Conservation (phyloP, 2,797 vertebrate species). For the Paramormyrops hopkinsi region DNA sequence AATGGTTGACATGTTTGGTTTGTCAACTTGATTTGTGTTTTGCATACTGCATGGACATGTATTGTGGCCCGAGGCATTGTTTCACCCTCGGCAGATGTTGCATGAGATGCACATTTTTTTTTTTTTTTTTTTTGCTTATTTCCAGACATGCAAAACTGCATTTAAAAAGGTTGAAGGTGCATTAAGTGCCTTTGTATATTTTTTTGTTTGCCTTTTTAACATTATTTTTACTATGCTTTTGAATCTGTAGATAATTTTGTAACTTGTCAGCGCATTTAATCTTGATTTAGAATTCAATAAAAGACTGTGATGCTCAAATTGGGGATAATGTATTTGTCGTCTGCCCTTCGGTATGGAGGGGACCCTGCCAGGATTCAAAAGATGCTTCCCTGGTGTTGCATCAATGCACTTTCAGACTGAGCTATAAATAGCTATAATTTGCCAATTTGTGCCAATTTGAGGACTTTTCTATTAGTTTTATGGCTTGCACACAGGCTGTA, state of each 20-base stretch:
- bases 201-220: conserved; percentile 23
- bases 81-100: background rate
- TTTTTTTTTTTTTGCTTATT: background rate
- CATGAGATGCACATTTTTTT: conserved; percentile 5
- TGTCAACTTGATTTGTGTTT: background rate
- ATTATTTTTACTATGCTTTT: conserved; percentile 16
- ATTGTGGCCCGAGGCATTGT: background rate
- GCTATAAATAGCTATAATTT: background rate
- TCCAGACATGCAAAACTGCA: background rate
- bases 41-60: conserved; percentile 3
- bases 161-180: background rate
- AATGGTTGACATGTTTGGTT: conserved; percentile 1
- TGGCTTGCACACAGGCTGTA: background rate
- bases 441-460: background rate
- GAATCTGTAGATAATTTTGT: conserved; percentile 12
- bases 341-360: background rate
- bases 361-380: background rate
- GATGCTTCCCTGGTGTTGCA: background rate
- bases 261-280: conserved; percentile 10
- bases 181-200: conserved; percentile 1
- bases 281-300: conserved; percentile 13
- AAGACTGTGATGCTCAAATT: conserved; percentile 1
- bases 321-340: background rate
- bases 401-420: background rate
- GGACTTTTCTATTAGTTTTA: background rate